Conservation (phyloP, 2,113 vertebrate genomes). For the Hassar affinis region DNA sequence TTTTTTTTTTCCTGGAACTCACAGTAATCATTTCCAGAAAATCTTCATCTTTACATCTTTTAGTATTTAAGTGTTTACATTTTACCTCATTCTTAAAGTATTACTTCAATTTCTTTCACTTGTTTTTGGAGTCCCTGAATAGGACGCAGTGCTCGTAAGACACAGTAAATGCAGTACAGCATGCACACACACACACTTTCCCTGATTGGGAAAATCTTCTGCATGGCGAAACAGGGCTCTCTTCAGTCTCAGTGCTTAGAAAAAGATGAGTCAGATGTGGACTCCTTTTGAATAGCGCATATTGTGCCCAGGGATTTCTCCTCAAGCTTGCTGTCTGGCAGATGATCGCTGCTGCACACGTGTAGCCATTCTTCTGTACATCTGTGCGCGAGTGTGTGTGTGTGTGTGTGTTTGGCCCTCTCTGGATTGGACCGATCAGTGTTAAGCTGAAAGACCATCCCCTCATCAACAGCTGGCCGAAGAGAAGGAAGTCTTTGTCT, state of each 20-base stretch:
- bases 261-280: conserved; percentile 2
- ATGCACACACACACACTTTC: not conserved
- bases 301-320: conserved; percentile 24
- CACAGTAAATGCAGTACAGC: not conserved
- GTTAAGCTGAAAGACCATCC: conserved; percentile 18
- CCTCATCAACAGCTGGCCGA: conserved; percentile 32
- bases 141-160: not conserved
- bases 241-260: not conserved
- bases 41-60: not conserved
- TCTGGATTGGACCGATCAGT: not conserved
- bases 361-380: not conserved
- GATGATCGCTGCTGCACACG: conserved; percentile 9
- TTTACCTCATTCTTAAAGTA: not conserved
- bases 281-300: conserved; percentile 5
- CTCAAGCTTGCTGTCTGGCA: conserved; percentile 29
- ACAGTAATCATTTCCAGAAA: not conserved
- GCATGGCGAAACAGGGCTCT: not conserved
- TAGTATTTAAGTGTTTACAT: not conserved
- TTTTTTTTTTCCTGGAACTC: not conserved
- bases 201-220: not conserved
- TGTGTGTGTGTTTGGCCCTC: not conserved
- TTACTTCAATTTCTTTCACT: no score
- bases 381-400: not conserved
- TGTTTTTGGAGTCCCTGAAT: not conserved
- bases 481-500: conserved; percentile 43